phyloP scores from a whole-genome alignment of 1,140 invertebrate species.

The Heliconius hermathena region DNA sequence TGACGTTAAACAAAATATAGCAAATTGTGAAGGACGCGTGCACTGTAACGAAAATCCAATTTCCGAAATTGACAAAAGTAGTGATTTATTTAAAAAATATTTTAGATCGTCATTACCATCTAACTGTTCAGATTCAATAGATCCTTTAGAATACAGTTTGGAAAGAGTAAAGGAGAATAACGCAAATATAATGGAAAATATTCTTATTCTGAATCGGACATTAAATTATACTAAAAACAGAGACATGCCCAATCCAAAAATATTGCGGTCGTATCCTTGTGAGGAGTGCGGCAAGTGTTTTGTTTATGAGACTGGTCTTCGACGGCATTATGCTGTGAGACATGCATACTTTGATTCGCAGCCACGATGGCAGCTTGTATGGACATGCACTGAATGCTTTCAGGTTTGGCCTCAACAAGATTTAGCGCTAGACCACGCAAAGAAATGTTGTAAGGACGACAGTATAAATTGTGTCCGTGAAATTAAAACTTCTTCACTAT shows the following conservation, averaged over 20 bases:
- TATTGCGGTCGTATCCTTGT: conserved; percentile 61
- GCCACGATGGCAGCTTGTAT: conserved; percentile 73
- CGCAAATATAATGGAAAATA: conserved; percentile 76
- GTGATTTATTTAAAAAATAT: conserved; percentile 5
- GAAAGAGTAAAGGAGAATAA: conserved; percentile 78
- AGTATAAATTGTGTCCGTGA: conserved; percentile 57
- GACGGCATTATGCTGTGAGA: conserved; percentile 60
- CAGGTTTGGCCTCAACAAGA: conserved; percentile 74
- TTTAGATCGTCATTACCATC: conserved; percentile 7
- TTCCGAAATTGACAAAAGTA: not conserved
- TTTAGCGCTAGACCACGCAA: conserved; percentile 61
- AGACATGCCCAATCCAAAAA: conserved; percentile 62
- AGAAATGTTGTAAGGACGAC: conserved; percentile 55
- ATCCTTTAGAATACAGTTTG: conserved; percentile 71
- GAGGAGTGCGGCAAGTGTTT: conserved; percentile 72
- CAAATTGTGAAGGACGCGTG: not conserved
- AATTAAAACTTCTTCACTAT: conserved; percentile 63
- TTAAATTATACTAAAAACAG: conserved; percentile 74
- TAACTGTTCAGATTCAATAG: conserved; percentile 38
- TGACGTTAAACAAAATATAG: not conserved
- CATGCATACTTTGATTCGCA: conserved; percentile 58
- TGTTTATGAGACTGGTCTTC: conserved; percentile 71
- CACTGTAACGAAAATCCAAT: not conserved
- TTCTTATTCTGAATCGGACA: conserved; percentile 73
- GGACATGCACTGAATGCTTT: conserved; percentile 75